A percentile compares a stretch with the other conserved stretches of the same genome.
These are phyloP conservation scores for Sphaerophoria taeniata DNA, from an alignment of 2,888 invertebrate species.

Conservation along the genomic window DNA sequence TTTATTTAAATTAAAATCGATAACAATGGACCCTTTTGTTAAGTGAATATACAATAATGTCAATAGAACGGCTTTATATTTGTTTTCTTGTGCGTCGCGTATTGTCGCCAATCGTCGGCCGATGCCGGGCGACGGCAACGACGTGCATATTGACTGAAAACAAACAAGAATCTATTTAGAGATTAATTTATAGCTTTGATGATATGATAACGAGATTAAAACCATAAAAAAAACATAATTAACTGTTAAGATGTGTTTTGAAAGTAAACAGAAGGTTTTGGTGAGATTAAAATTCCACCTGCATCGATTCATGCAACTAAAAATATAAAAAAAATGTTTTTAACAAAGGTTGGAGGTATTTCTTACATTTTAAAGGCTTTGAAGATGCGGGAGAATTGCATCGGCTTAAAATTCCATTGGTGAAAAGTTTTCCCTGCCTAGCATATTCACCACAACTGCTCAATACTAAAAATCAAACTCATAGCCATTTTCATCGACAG, in stretches of 20 bases:
- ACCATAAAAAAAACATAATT: constrained; percentile 28
- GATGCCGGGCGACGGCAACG: too few species aligned
- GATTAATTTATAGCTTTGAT: constrained; percentile 28
- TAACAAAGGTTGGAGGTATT: too few species aligned
- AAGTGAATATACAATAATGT: not conserved
- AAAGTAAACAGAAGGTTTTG: constrained; percentile 13
- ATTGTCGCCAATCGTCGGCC: too few species aligned
- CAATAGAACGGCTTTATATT: not conserved
- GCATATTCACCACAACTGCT: too few species aligned
- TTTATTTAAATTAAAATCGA: constrained; percentile 29
- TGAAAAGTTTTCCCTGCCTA: too few species aligned
- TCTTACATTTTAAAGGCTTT: too few species aligned
- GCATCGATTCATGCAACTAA: not conserved
- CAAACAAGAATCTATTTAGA: constrained; percentile 27
- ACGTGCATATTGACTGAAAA: not conserved
- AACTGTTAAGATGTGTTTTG: constrained; percentile 1
- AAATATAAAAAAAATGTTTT: too few species aligned
- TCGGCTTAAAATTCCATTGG: too few species aligned
- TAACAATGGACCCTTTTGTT: constrained; percentile 24
- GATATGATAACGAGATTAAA: constrained; percentile 35
- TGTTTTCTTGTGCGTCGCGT: too few species aligned
- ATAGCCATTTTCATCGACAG: too few species aligned
- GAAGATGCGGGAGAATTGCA: too few species aligned
- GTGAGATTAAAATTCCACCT: not conserved
- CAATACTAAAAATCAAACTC: too few species aligned